Evolutionary conservation across 2,113 vertebrate genomes (phyloP), one percentile per base, ranked within the genome.

Genomic region (Corythoichthys intestinalis): DNA sequence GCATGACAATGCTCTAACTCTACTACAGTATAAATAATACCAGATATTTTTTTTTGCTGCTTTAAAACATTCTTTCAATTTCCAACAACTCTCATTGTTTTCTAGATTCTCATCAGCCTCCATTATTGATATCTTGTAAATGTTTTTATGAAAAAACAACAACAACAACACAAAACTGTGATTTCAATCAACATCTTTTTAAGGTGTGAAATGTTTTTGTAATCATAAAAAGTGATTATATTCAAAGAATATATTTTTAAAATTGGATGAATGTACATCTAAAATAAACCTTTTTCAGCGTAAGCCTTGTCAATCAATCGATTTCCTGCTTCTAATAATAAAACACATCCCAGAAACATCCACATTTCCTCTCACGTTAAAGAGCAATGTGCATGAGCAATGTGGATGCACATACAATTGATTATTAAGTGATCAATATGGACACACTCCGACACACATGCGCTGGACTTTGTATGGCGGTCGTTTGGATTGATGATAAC

Each of bases 231-330:
- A 15, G 20, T 77, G 62, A 87, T 81, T 85, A 75, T 87, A 85
- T 86, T 87, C 82, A 87, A 77, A 49, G 80, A 87, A 87, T 85
- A 86, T 90, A 34, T 66, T 17, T 41, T 63, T 5, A 11, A 65
- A 53, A 62, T 60, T 4, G 69, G 74, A 81, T 83, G 69, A 72
- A 74, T 71, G 62, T 38, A 9, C 70, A 82, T 78, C 69, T 78
- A 37, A 44, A 73, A 52, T 54, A 41, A 20, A 35, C 69, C 17
- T 66, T 76, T 28, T 79, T 65, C 41, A 66, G 61, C 46, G 12
- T 65, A 1, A 65, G 35, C 14, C 7, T 1, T 37, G 65, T 62
- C 17, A 53, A 35, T 57, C 2, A 12, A 58, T 56, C 20, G 28
- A 10, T 56, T 34, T 34, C 20, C 20, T 12, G 20, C 10, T 54